A percentile compares a stretch with the other conserved stretches of the same genome.
These are phyloP conservation scores for Channallabes apus DNA, from an alignment of 2,797 vertebrate genomes.

Conservation along the genomic window DNA sequence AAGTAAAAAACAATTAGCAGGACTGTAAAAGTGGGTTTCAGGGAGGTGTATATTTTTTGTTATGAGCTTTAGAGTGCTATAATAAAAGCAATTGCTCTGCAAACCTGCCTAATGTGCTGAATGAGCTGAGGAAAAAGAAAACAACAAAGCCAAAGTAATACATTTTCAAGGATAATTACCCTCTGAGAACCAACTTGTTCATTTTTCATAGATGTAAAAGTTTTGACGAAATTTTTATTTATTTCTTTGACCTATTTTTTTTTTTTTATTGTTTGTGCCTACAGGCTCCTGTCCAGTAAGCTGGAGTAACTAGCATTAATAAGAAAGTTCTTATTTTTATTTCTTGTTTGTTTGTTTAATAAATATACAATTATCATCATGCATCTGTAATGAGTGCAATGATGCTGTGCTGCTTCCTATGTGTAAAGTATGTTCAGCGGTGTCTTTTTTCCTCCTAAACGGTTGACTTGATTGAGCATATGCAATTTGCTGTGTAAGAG, in stretches of 20 bases:
- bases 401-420: background rate
- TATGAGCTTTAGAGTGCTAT: background rate
- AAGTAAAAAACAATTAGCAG: background rate
- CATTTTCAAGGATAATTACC: slow-evolving; percentile 34
- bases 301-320: background rate
- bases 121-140: background rate
- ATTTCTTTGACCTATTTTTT: background rate
- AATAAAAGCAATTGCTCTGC: slow-evolving; percentile 7
- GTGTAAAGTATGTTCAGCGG: background rate
- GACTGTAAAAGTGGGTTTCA: background rate
- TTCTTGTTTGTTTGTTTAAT: background rate
- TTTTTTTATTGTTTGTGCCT: background rate
- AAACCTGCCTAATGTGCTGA: slow-evolving; percentile 22
- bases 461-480: no score
- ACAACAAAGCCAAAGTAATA: background rate
- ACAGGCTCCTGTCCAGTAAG: background rate
- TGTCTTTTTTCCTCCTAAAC: background rate
- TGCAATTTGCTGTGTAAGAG: no score
- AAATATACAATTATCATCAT: background rate
- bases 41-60: background rate
- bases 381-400: background rate
- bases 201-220: slow-evolving; percentile 2
- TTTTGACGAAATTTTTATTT: slow-evolving; percentile 1
- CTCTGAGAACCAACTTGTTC: background rate
- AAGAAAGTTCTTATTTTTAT: background rate